Conservation (phyloP, 2,888 invertebrate species). For the Allolobophora icterica region DNA sequence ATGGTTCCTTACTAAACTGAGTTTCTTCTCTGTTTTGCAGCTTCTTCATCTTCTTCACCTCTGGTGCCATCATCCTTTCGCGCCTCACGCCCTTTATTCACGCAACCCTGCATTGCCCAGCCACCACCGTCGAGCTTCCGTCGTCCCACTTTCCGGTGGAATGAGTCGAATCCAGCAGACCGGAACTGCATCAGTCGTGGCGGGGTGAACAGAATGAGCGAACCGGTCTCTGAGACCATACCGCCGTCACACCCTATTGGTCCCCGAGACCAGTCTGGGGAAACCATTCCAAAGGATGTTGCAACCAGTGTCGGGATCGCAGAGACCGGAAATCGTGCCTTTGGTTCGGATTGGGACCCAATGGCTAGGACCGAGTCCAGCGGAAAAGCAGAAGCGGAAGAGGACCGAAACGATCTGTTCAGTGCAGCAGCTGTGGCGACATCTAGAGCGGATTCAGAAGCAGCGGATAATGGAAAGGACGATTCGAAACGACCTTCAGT, state of each 20-base stretch:
- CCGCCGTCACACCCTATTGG: neutral
- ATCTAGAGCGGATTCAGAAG: neutral
- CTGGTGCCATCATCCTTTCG: conserved; percentile 9
- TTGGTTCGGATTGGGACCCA: neutral
- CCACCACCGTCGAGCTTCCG: neutral
- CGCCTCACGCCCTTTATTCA: neutral
- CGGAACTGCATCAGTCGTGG: neutral
- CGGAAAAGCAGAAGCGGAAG: conserved; percentile 73
- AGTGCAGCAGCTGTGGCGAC: neutral
- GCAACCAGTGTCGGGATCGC: neutral
- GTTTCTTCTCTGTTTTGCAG: conserved; percentile 17
- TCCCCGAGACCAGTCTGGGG: neutral
- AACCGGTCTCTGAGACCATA: neutral
- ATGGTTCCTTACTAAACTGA: neutral
- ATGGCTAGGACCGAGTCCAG: neutral
- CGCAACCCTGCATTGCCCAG: neutral
- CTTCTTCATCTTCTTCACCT: neutral
- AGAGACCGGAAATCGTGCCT: neutral
- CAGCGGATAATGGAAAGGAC: neutral
- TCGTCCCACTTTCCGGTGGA: neutral
- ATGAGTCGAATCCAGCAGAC: neutral
- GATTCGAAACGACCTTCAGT: neutral
- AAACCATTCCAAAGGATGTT: conserved; percentile 8
- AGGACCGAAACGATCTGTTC: conserved; percentile 84
- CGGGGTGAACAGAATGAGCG: neutral